Evolutionary conservation across 2,797 vertebrate genomes (phyloP).

Genomic region (Psittacula derbiana): DNA sequence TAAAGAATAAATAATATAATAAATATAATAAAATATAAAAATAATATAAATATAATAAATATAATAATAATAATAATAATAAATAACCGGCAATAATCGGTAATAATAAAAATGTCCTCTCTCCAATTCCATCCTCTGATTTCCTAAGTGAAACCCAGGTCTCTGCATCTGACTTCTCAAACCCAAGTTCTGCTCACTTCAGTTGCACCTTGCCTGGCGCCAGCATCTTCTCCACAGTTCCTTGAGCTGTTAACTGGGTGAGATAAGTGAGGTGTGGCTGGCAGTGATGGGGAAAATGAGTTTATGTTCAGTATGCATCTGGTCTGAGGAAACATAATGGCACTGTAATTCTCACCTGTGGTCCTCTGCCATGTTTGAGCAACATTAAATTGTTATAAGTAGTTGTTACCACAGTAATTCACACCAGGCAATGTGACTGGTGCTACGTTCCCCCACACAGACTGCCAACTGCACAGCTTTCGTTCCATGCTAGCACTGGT

Average conservation of each 20-base stretch:
- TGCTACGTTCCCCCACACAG: neutral
- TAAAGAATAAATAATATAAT: too few species aligned
- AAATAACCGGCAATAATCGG: too few species aligned
- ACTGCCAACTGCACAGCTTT: neutral
- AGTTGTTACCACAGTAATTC: neutral
- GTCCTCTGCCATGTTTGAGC: neutral
- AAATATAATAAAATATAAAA: too few species aligned
- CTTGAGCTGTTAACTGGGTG: neutral
- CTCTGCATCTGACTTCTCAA: neutral
- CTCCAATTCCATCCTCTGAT: neutral
- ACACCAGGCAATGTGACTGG: neutral
- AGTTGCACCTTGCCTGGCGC: neutral
- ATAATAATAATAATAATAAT: too few species aligned
- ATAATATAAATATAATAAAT: too few species aligned
- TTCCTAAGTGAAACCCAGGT: neutral
- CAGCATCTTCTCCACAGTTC: neutral
- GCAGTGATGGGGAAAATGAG: neutral
- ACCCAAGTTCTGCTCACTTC: neutral
- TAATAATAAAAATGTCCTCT: too few species aligned
- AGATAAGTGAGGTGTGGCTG: neutral
- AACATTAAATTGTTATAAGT: neutral
- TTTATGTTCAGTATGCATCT: neutral
- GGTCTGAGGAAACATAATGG: neutral
- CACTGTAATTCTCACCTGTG: neutral
- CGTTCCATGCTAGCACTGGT: neutral